Evolutionary conservation across 2,797 vertebrate genomes (phyloP).

Genomic region (Characodon lateralis): DNA sequence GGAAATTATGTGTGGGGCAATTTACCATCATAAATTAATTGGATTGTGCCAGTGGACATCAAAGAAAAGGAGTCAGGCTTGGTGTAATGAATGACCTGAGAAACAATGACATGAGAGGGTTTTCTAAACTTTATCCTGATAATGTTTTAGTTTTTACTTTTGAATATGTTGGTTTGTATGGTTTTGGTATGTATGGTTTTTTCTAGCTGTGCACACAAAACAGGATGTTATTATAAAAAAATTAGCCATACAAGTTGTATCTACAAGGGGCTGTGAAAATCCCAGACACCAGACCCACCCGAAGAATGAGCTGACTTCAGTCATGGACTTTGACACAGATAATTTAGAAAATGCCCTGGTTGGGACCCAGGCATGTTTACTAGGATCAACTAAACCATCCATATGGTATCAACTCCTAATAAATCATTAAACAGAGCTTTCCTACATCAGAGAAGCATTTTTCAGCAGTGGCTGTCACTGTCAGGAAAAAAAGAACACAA

Average conservation of each 20-base stretch:
- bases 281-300: too few species aligned
- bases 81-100: conserved; percentile 20
- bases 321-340: too few species aligned
- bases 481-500: too few species aligned
- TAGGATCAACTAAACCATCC: too few species aligned
- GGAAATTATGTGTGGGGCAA: conserved; percentile 13
- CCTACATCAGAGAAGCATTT: neutral
- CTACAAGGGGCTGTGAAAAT: too few species aligned
- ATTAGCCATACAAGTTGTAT: too few species aligned
- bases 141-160: neutral
- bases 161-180: neutral
- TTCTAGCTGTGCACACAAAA: too few species aligned
- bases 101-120: neutral
- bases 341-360: too few species aligned
- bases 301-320: too few species aligned
- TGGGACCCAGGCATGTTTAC: too few species aligned
- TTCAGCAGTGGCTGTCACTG: neutral
- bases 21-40: conserved; percentile 29
- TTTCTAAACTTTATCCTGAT: neutral
- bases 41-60: conserved; percentile 28
- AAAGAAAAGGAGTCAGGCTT: conserved; percentile 18
- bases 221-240: too few species aligned
- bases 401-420: too few species aligned
- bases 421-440: neutral
- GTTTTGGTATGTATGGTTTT: neutral